Evolutionary conservation across 1,140 invertebrate genomes (phyloP), one percentile per base, ranked within the genome.

Genomic region (Drosophila bocki): DNA sequence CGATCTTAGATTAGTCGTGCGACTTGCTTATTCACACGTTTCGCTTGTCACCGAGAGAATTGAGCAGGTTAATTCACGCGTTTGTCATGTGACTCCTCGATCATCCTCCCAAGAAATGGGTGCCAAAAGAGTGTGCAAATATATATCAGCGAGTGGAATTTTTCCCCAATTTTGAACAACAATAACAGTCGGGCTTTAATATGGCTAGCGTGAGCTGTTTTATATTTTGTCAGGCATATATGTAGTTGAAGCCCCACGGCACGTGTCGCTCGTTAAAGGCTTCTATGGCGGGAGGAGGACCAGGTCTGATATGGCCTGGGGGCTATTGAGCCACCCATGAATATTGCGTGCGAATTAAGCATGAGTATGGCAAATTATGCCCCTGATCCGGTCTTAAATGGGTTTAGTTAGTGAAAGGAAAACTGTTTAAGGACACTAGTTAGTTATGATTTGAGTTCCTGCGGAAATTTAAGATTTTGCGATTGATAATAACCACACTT

Each of bases 1-100:
- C 60, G 44, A 88, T 75, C 80, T 84, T 56, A 56, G 84, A 88
- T 90, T 88, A 88, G 69, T 86, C 81, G 81, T 88, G 85, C 85
- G 77, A 42, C 50, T 54, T 29, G 53, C 61, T 69, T 71, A 80
- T 87, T 87, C 85, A 84, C 84, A 88, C 84, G 85, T 90, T 87
- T 80, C 56, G 71, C 67, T 64, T 87, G 84, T 88, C 84, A 75
- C 48, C 67, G 22, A 45, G 42, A 80, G 19, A 39, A 85, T 69
- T 80, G 54, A 60, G 69, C 41, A 68, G 62, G 63, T 51, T 63
- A 76, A 82, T 77, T 80, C 84, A 88, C 84, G 84, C 78, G 77
- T 90, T 81, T 84, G 57, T 88, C 84, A 88, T 88, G 84, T 88
- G 84, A 87, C 77, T 81, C 26, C 22, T 26, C 39, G 39, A 44